Base-by-base conservation (phyloP, 2,797 vertebrate species). In the Merluccius polli region DNA sequence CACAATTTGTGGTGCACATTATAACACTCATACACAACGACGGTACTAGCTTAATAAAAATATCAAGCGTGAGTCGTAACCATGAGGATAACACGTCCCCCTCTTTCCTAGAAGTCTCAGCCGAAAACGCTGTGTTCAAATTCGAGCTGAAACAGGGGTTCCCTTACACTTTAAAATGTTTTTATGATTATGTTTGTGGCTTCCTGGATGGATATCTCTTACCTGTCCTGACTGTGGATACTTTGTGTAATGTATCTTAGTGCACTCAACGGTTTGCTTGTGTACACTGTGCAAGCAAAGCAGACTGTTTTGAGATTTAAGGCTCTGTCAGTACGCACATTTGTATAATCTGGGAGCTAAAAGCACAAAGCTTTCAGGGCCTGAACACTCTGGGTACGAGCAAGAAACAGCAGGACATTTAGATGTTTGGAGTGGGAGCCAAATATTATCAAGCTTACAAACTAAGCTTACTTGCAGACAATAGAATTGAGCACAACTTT, bases 191-290 rank as follows among this genome's bases (percentile, higher is more conserved):
- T 52, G 44, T 52, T 52, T 44, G 41, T 44, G 1, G 77, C 30
- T 77, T 77, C 24, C 67, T 69, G 74, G 77, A 68, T 38, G 10
- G 13, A 72, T 79, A 41, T 72, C 30, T 69, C 72, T 11, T 71
- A 77, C 24, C 71, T 71, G 59, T 83, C 75, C 76, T 85, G 87
- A 84, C 80, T 84, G 65, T 38, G 73, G 77, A 70, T 32, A 38
- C 38, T 76, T 81, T 87, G 29, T 65, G 27, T 18, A 73, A 24
- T 65, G 27, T 18, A 73, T 35, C 69, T 36, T 38, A 24, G 52
- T 12, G 33, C 70, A 72, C 33, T 15, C n/a, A 24, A 38, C 13
- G 1, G 24, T 65, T 35, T 13, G 32, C 18, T 24, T 6, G 32
- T 71, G 18, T n/a, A 73, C 67, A 81, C 21, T 27, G 21, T 70